A percentile compares a stretch with the other conserved stretches of the same genome.
phyloP scores from a whole-genome alignment of 2,797 vertebrate species.

The Xiphorhynchus erythropygius region DNA sequence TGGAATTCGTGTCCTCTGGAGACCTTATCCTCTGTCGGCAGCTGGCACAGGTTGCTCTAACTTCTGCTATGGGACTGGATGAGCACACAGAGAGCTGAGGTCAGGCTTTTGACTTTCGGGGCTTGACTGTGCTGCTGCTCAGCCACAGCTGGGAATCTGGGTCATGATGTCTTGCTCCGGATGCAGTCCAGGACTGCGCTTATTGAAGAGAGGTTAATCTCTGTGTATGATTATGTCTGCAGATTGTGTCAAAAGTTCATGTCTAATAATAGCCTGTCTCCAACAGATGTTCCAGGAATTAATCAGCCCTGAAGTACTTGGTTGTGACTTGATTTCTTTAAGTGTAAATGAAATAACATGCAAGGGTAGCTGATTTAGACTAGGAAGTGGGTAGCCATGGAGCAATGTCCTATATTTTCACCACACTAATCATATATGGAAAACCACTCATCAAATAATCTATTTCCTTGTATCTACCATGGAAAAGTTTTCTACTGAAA shows the following conservation, averaged over 20 bases:
- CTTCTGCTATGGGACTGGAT: background rate
- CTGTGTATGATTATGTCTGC: slow-evolving; percentile 29
- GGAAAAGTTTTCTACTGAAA: background rate
- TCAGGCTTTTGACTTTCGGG: background rate
- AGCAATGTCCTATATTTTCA: background rate
- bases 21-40: accelerated
- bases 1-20: background rate
- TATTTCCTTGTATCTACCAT: background rate
- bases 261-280: slow-evolving; percentile 56
- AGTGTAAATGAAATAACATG: slow-evolving; percentile 12
- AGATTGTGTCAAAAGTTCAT: slow-evolving; percentile 66
- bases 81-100: background rate
- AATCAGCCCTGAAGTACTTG: slow-evolving; percentile 45
- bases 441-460: background rate
- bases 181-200: background rate
- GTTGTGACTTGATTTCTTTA: slow-evolving; percentile 43
- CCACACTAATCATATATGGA: background rate
- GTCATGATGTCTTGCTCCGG: background rate
- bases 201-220: slow-evolving; percentile 52
- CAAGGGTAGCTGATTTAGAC: background rate
- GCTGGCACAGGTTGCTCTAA: background rate
- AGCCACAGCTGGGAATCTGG: slow-evolving; percentile 27
- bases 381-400: background rate
- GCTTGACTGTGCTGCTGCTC: background rate
- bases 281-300: slow-evolving; percentile 67